Conservation (phyloP, 2,888 invertebrate species). For the Drosophila anceps region DNA sequence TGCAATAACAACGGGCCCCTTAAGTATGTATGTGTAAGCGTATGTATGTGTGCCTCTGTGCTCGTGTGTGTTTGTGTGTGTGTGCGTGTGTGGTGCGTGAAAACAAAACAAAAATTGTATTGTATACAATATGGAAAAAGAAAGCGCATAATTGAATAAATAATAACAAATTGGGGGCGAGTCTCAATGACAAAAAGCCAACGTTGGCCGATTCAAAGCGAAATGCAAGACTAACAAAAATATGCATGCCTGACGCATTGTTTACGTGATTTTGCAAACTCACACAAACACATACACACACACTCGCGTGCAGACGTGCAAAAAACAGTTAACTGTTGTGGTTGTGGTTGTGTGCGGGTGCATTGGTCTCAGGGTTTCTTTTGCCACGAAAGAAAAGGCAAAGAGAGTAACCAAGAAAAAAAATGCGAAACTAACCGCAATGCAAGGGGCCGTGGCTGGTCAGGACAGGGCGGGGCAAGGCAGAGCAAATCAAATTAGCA, state of each 20-base stretch:
- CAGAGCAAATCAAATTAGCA: conserved; percentile 57
- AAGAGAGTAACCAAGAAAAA: conserved; percentile 24
- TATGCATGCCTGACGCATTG: conserved; percentile 60
- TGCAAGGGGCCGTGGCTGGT: background rate
- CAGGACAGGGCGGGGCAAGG: conserved; percentile 5
- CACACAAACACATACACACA: conserved; percentile 12
- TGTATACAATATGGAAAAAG: conserved; percentile 67
- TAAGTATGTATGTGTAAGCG: conserved; percentile 8
- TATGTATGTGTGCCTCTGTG: conserved; percentile 4
- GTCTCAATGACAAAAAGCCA: conserved; percentile 67
- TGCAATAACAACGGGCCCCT: conserved; percentile 47
- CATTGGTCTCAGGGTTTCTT: conserved; percentile 54
- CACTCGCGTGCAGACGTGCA: conserved; percentile 19
- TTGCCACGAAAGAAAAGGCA: conserved; percentile 26
- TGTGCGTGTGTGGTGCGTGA: conserved; percentile 55
- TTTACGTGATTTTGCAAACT: conserved; percentile 65
- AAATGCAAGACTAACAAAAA: conserved; percentile 54
- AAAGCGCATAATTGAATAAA: conserved; percentile 79
- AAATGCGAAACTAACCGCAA: conserved; percentile 46
- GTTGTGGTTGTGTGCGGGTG: conserved; percentile 54
- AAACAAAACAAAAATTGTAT: conserved; percentile 70
- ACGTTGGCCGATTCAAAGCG: conserved; percentile 33
- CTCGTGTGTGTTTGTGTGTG: conserved; percentile 11
- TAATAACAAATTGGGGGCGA: conserved; percentile 72
- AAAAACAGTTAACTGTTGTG: conserved; percentile 55